Percentiles rank a stretch among this genome's conserved stretches.
phyloP scores from a whole-genome alignment of 1,140 invertebrate species.

The Agrypnia vestita region DNA sequence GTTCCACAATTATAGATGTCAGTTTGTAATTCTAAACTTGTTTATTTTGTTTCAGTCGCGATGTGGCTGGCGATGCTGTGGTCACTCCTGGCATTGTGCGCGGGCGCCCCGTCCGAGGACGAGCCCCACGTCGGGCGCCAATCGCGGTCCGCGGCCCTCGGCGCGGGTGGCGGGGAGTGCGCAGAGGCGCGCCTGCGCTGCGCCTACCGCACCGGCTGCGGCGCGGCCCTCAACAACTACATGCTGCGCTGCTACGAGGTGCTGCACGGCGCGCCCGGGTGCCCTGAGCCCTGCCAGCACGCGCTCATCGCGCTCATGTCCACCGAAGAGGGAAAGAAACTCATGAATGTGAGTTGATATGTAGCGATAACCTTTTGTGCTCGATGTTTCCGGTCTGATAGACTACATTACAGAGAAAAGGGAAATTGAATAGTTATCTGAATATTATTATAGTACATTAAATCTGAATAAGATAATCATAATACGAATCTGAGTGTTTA shows the following conservation, averaged over 20 bases:
- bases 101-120: conserved; percentile 62
- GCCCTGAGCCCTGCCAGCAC: conserved; percentile 81
- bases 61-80: conserved; percentile 55
- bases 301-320: conserved; percentile 85
- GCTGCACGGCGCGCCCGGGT: conserved; percentile 74
- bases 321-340: conserved; percentile 83
- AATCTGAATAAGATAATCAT: too few relatives aligned
- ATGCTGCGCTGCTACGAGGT: conserved; percentile 81
- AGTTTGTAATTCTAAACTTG: neutral
- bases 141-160: conserved; percentile 64
- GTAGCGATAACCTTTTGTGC: neutral
- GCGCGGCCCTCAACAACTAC: conserved; percentile 82
- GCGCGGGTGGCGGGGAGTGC: conserved; percentile 71
- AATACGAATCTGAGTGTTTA: too few relatives aligned
- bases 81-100: conserved; percentile 63
- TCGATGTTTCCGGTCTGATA: neutral
- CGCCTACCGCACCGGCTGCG: conserved; percentile 82
- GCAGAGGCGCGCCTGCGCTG: conserved; percentile 81
- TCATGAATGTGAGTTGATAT: conserved; percentile 78
- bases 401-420: too few relatives aligned
- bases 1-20: too few relatives aligned
- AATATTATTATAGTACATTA: too few relatives aligned
- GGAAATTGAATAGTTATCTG: too few relatives aligned
- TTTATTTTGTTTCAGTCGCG: conserved; percentile 52
- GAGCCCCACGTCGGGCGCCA: conserved; percentile 61